phyloP scores from a whole-genome alignment of 2,797 vertebrate genomes.

The Gallinago solitaria region DNA sequence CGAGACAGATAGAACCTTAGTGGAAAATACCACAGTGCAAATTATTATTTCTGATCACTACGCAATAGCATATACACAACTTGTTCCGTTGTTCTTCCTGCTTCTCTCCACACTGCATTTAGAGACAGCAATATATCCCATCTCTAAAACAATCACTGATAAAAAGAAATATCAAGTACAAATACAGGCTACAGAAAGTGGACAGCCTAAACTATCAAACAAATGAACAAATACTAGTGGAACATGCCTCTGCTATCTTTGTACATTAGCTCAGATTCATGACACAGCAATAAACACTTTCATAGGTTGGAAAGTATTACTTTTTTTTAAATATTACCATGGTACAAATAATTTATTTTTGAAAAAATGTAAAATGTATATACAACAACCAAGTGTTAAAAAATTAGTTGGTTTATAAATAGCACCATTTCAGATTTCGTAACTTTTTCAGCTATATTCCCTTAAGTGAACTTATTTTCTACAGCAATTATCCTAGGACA shows the following conservation, averaged over 20 bases:
- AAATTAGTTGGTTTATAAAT: neutral
- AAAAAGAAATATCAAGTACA: neutral
- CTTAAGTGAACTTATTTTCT: neutral
- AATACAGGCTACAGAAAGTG: neutral
- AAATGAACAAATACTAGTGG: neutral
- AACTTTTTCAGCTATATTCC: neutral
- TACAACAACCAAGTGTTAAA: neutral
- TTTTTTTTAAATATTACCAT: neutral
- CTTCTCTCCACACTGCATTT: neutral
- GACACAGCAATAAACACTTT: neutral
- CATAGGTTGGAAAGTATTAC: rapidly evolving
- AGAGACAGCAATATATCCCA: neutral
- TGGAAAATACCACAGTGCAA: neutral
- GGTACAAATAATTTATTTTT: neutral
- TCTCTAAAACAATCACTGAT: neutral
- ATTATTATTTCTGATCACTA: neutral
- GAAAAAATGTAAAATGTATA: rapidly evolving
- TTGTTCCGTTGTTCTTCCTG: neutral
- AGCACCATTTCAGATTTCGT: neutral
- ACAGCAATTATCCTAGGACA: neutral
- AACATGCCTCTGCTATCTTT: neutral
- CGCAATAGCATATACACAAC: neutral
- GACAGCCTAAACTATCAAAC: neutral
- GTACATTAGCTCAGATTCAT: neutral
- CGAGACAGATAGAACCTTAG: neutral